Conservation (phyloP, 2,113 vertebrate species). For the Okapia johnstoni region DNA sequence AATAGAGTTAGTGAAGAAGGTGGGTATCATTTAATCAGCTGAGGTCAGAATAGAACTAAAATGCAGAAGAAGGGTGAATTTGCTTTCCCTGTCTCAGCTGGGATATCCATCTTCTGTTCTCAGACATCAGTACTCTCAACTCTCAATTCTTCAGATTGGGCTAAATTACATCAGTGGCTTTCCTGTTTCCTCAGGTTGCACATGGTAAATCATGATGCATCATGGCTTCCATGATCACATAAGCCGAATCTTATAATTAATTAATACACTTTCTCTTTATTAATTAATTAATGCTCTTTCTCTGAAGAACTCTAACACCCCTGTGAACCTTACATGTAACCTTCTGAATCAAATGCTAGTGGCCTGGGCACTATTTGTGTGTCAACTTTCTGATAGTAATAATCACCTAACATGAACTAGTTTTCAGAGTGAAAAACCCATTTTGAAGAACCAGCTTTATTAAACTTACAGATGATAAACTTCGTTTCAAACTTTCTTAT, state of each 20-base stretch:
- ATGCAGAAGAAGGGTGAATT: not conserved
- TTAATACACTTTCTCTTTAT: not conserved
- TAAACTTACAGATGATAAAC: not conserved
- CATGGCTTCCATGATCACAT: not conserved
- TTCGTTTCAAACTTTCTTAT: constrained; percentile 17
- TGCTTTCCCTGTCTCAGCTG: not conserved
- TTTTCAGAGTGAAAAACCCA: not conserved
- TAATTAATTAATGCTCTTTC: not conserved
- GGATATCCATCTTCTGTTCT: not conserved
- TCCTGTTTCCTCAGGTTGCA: not conserved
- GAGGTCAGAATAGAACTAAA: not conserved
- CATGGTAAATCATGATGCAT: not conserved
- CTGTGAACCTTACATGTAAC: not conserved
- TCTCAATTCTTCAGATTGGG: not conserved
- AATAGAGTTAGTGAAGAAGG: not conserved
- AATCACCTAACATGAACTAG: not conserved
- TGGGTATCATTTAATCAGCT: not conserved
- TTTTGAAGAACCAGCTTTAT: not conserved
- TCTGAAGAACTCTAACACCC: not conserved
- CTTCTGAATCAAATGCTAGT: not conserved
- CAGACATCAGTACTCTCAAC: not conserved
- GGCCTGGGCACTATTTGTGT: not conserved
- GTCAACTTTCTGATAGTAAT: not conserved
- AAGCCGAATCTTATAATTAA: not conserved
- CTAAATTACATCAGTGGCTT: not conserved